Conservation (phyloP, 2,113 vertebrate species). For the Caretta caretta region DNA sequence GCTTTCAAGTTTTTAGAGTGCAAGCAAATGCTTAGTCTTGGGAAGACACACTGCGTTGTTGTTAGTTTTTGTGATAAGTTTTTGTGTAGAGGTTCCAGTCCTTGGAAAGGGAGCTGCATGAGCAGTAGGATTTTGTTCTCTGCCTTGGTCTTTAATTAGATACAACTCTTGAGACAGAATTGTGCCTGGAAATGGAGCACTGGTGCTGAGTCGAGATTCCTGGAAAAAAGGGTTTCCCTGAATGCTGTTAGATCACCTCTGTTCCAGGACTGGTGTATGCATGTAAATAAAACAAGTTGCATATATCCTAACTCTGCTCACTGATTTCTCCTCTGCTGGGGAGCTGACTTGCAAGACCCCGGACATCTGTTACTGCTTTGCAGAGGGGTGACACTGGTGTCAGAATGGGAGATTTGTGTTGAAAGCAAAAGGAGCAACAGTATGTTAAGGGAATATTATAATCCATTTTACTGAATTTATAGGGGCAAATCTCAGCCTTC, state of each 20-base stretch:
- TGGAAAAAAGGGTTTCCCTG: not conserved
- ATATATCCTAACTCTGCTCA: too few species aligned
- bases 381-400: not conserved
- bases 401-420: not conserved
- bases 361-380: not conserved
- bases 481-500: too few species aligned
- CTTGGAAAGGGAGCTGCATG: not conserved
- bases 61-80: not conserved
- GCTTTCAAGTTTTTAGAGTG: fast-evolving
- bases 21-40: too few species aligned
- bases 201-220: not conserved
- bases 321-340: too few species aligned
- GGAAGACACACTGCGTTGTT: not conserved
- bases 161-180: not conserved
- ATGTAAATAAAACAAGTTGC: not conserved
- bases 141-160: not conserved
- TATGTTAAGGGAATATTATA: not conserved
- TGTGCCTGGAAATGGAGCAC: not conserved
- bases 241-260: not conserved
- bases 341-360: not conserved
- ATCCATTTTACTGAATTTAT: not conserved
- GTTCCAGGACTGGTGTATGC: not conserved
- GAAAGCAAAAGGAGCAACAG: not conserved
- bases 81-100: fast-evolving
- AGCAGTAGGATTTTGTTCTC: not conserved